Percentiles rank a stretch among this genome's conserved stretches.
Conservation (phyloP, 2,113 vertebrate genomes). For the Urocynchramus pylzowi region DNA sequence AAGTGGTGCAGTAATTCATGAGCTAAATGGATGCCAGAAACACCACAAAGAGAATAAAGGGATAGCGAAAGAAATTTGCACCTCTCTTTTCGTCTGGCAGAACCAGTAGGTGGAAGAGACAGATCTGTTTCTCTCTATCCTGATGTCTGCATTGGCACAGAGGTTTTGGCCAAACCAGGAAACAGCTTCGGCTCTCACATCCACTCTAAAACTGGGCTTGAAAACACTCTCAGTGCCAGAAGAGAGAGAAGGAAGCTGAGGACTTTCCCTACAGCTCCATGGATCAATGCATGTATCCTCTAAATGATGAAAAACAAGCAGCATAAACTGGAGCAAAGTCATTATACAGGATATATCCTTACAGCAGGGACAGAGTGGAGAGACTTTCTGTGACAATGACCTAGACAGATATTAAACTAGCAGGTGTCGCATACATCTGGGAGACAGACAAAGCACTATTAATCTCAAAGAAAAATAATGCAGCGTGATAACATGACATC, state of each 20-base stretch:
- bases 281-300: neutral
- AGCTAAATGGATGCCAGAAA: conserved; percentile 22
- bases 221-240: neutral
- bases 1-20: neutral
- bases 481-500: neutral
- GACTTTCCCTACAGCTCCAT: neutral
- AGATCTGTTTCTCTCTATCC: neutral
- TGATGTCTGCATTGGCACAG: neutral
- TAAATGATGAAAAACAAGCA: neutral
- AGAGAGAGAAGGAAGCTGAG: neutral
- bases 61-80: neutral
- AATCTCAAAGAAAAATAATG: conserved; percentile 49
- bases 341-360: neutral
- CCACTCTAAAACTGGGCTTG: neutral
- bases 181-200: neutral
- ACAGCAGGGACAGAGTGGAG: neutral
- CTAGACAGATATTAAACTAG: conserved; percentile 14
- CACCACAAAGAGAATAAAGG: neutral
- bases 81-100: neutral
- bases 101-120: neutral
- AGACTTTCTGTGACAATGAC: neutral
- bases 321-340: neutral
- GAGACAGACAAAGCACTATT: conserved; percentile 38
- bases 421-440: conserved; percentile 24
- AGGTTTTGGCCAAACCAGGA: neutral